These are phyloP conservation scores for Brachypalpus laphriformis DNA, from an alignment of 2,888 invertebrate species.

Conservation along the genomic window DNA sequence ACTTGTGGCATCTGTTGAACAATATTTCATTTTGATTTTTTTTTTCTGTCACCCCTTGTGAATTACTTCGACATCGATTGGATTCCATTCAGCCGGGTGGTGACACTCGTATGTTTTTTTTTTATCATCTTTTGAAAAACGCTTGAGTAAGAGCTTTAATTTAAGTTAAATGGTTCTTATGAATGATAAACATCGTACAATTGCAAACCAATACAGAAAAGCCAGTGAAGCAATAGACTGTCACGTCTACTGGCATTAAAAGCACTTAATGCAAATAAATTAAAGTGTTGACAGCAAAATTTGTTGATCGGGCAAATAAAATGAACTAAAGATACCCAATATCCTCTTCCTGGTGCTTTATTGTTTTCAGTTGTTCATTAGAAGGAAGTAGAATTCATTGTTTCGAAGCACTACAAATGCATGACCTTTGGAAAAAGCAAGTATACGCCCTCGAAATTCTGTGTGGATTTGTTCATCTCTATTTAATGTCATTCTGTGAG, in stretches of 20 bases:
- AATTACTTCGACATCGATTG: slow-evolving; percentile 30
- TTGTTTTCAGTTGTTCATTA: no score
- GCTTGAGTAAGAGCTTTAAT: neutral
- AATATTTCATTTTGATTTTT: neutral
- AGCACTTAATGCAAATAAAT: slow-evolving; percentile 13
- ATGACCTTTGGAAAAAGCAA: neutral
- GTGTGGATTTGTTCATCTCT: no score
- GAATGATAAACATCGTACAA: neutral
- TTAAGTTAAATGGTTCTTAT: slow-evolving; percentile 6
- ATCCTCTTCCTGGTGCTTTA: no score
- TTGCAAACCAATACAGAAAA: neutral
- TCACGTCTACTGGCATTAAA: neutral
- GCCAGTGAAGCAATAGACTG: slow-evolving; percentile 3
- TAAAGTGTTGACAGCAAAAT: slow-evolving; percentile 5
- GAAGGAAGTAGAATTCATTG: no score
- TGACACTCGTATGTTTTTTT: neutral
- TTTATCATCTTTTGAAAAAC: neutral
- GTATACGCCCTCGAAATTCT: neutral
- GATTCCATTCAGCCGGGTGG: slow-evolving; percentile 20
- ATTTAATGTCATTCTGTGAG: no score
- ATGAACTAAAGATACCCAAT: neutral
- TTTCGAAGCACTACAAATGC: neutral
- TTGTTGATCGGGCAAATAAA: slow-evolving; percentile 13
- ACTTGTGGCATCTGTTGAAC: slow-evolving; percentile 32
- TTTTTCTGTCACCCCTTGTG: slow-evolving; percentile 4